Conservation (phyloP, 2,797 vertebrate species). For the Hirundo rustica region DNA sequence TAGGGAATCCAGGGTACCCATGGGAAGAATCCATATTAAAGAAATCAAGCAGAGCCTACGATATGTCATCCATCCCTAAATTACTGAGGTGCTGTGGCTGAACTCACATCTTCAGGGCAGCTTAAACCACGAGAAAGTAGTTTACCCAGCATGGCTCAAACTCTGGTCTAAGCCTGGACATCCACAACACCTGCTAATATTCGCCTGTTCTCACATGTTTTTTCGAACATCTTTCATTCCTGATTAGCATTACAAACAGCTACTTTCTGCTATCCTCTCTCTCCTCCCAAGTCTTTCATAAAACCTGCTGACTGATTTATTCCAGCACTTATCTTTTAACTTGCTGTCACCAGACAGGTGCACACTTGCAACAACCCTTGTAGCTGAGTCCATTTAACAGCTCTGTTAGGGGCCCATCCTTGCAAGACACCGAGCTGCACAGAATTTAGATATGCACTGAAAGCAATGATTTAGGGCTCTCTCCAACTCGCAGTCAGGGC, state of each 20-base stretch:
- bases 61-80: not conserved
- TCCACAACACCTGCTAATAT: conserved; percentile 47
- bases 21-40: not conserved
- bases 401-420: conserved; percentile 24
- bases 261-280: conserved; percentile 46
- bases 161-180: not conserved
- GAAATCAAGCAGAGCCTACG: not conserved
- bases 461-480: not conserved
- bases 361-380: conserved; percentile 21
- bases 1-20: not conserved
- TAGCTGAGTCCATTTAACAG: conserved; percentile 31
- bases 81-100: not conserved
- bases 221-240: conserved; percentile 44
- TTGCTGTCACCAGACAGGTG: conserved; percentile 56
- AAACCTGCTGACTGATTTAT: conserved; percentile 70
- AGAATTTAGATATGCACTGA: not conserved
- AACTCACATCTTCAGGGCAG: not conserved
- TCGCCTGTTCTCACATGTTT: conserved; percentile 26
- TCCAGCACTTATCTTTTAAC: conserved; percentile 56
- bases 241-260: conserved; percentile 43
- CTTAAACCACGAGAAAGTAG: not conserved
- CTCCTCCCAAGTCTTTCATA: conserved; percentile 68
- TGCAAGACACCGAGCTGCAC: not conserved
- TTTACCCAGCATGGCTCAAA: not conserved
- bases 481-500: not conserved